Conservation (phyloP, 2,113 vertebrate genomes). For the Malurus cyaneus region DNA sequence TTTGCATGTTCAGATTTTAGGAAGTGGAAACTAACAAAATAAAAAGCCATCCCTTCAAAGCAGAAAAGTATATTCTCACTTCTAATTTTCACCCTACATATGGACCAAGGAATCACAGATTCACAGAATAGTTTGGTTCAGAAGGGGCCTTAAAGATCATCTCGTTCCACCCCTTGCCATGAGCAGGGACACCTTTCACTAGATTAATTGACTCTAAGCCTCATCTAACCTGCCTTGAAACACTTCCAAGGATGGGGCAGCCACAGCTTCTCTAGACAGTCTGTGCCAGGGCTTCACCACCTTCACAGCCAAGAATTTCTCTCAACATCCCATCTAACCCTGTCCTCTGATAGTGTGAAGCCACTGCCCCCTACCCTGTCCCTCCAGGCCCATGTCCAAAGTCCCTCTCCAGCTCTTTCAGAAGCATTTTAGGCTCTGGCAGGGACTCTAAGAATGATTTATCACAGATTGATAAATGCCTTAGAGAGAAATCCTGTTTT, state of each 20-base stretch:
- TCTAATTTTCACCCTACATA: neutral
- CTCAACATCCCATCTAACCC: neutral
- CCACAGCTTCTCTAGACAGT: neutral
- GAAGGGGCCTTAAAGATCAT: neutral
- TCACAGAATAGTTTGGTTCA: neutral
- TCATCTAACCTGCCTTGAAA: rapidly evolving
- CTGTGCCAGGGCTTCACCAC: neutral
- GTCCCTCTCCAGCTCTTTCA: neutral
- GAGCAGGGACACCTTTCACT: neutral
- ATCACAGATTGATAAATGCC: neutral
- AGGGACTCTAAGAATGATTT: neutral
- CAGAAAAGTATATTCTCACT: neutral
- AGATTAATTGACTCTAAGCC: neutral
- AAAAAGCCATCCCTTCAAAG: neutral
- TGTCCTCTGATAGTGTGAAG: neutral
- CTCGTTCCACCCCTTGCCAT: neutral
- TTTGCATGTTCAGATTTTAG: neutral
- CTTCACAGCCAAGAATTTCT: neutral
- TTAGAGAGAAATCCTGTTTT: neutral
- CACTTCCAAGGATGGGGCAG: neutral
- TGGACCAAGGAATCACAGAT: neutral
- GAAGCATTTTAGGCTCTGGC: neutral
- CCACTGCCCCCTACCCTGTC: neutral
- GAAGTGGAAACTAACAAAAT: neutral
- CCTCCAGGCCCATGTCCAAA: neutral